These are phyloP conservation scores for Norana najaformis DNA, from an alignment of 2,888 invertebrate species.

Conservation along the genomic window DNA sequence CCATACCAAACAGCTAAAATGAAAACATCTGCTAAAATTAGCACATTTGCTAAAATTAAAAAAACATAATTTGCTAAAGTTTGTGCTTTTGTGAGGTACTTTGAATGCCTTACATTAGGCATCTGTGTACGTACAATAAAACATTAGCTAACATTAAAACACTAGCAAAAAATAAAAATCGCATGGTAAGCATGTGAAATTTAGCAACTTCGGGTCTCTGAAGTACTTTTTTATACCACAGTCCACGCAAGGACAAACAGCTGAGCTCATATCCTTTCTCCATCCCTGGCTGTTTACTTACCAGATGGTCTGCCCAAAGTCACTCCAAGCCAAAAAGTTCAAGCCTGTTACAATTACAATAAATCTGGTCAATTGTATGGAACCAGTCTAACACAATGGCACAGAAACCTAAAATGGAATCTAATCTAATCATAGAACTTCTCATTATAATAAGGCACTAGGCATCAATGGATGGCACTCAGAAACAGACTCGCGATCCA, in stretches of 20 bases:
- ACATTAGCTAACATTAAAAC: neutral
- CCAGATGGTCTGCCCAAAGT: neutral
- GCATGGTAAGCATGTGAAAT: too few relatives aligned
- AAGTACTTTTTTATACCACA: neutral
- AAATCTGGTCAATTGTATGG: neutral
- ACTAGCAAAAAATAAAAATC: neutral
- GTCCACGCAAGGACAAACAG: neutral
- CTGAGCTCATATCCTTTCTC: neutral
- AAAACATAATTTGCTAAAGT: neutral
- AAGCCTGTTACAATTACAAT: neutral
- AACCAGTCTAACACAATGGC: neutral
- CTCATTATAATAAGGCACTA: neutral
- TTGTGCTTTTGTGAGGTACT: neutral
- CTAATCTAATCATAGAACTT: neutral
- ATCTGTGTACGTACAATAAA: neutral
- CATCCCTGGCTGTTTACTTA: neutral
- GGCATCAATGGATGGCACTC: neutral
- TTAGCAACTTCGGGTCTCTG: neutral
- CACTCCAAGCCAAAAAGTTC: neutral
- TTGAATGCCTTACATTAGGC: too few relatives aligned
- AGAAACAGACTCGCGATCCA: neutral
- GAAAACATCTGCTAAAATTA: neutral
- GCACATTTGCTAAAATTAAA: neutral
- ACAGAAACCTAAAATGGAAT: neutral
- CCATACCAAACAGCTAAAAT: constrained; percentile 66